These are phyloP conservation scores for Raja brachyura DNA, from an alignment of 2,113 vertebrate species.

Conservation along the genomic window DNA sequence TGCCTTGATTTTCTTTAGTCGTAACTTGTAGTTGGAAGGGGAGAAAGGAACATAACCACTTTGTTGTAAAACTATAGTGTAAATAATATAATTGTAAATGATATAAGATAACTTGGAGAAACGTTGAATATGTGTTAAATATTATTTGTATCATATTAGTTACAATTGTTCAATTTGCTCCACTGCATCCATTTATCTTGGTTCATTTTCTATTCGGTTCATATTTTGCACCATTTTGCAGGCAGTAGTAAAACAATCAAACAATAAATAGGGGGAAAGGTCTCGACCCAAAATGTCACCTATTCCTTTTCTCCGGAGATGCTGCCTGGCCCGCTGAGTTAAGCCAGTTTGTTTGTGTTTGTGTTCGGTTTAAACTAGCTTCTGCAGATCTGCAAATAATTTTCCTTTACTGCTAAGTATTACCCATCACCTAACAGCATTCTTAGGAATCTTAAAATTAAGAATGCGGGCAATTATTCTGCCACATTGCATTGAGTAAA, in stretches of 20 bases:
- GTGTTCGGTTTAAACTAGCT: no score
- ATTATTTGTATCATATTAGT: background rate
- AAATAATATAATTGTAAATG: background rate
- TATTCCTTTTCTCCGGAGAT: no score
- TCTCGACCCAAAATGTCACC: no score
- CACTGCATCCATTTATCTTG: background rate
- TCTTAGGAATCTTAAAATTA: background rate
- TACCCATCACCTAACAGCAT: background rate
- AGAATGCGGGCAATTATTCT: background rate
- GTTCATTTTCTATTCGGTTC: background rate
- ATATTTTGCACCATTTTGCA: background rate
- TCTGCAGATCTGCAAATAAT: background rate
- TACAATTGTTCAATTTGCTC: conserved; percentile 21
- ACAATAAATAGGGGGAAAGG: no score
- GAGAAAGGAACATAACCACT: background rate
- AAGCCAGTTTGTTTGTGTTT: no score
- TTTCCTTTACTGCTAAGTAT: background rate
- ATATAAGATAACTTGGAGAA: background rate
- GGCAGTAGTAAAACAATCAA: background rate
- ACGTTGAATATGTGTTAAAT: conserved; percentile 15
- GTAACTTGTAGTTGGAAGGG: background rate
- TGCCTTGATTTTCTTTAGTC: background rate
- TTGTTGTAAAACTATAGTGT: background rate
- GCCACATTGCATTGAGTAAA: background rate
- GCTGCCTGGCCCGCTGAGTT: no score